These are phyloP conservation scores for Agrilus mali DNA, from an alignment of 2,888 invertebrate genomes.

Conservation along the genomic window DNA sequence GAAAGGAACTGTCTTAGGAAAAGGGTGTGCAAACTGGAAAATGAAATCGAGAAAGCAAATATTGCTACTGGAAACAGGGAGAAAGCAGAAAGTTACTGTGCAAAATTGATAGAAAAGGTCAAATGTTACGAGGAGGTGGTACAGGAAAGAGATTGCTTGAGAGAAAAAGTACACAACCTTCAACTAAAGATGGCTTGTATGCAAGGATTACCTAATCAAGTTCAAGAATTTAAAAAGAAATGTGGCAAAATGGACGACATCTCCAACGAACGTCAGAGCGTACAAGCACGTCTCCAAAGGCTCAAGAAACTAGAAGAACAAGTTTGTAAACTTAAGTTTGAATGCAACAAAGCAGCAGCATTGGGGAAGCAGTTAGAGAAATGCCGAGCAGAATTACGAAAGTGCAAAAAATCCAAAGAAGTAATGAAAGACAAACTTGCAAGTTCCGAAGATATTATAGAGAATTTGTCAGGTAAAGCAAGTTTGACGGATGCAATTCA, in stretches of 20 bases:
- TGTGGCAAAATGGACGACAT: conserved; percentile 20
- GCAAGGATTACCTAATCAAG: conserved; percentile 19
- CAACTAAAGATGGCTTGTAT: conserved; percentile 18
- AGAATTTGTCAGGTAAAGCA: conserved; percentile 17
- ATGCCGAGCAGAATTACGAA: conserved; percentile 3
- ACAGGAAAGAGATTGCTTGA: conserved; percentile 11
- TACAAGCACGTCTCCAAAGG: conserved; percentile 19
- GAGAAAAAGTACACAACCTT: conserved; percentile 15
- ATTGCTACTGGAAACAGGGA: conserved; percentile 17
- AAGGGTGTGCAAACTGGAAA: conserved; percentile 17
- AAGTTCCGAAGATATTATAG: conserved; percentile 16
- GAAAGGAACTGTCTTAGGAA: conserved; percentile 13
- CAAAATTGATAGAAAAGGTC: too few species aligned
- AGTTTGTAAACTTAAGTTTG: conserved; percentile 11
- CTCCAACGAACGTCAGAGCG: conserved; percentile 21
- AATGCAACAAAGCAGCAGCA: conserved; percentile 11
- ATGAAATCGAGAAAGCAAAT: conserved; percentile 8
- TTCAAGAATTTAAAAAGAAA: conserved; percentile 18
- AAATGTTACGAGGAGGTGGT: not conserved
- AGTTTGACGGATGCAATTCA: conserved; percentile 26
- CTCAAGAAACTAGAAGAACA: conserved; percentile 17
- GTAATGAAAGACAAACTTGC: not conserved
- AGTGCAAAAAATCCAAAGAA: not conserved
- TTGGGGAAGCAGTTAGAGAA: conserved; percentile 18
- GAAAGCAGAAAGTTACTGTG: conserved; percentile 4